Evolutionary conservation across 2,797 vertebrate species (phyloP).

Genomic region (Phaenicophaeus curvirostris): DNA sequence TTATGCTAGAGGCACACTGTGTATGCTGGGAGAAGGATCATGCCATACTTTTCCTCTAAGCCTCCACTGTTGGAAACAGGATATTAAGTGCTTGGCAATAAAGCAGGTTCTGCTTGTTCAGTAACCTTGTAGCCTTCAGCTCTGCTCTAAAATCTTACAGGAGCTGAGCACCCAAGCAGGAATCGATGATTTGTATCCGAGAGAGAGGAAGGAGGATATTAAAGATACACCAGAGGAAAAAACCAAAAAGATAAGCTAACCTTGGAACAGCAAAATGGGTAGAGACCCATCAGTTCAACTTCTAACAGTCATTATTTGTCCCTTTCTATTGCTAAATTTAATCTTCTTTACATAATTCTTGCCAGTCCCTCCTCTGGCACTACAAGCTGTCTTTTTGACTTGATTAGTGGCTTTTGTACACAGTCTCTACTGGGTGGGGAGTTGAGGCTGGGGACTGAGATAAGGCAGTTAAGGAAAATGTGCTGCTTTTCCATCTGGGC

Average conservation of each 20-base stretch:
- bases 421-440: neutral
- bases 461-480: neutral
- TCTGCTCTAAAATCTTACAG: constrained; percentile 44
- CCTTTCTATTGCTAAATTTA: neutral
- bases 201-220: constrained; percentile 38
- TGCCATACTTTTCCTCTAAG: constrained; percentile 13
- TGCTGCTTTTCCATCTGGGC: neutral
- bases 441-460: neutral
- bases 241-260: neutral
- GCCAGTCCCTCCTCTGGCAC: constrained; percentile 10
- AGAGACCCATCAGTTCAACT: neutral
- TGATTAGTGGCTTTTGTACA: neutral
- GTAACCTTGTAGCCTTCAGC: constrained; percentile 67
- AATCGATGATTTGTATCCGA: constrained; percentile 42
- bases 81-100: constrained; percentile 66
- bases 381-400: neutral
- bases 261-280: neutral
- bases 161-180: neutral
- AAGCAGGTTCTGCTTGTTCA: constrained; percentile 55
- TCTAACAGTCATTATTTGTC: neutral
- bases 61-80: constrained; percentile 25
- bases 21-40: neutral
- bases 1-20: neutral
- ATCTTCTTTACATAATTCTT: neutral
- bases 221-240: neutral